Evolutionary conservation across 92 coral and sea anemone species (phyloP).

Genomic region (Chrysogorgia sp.): DNA sequence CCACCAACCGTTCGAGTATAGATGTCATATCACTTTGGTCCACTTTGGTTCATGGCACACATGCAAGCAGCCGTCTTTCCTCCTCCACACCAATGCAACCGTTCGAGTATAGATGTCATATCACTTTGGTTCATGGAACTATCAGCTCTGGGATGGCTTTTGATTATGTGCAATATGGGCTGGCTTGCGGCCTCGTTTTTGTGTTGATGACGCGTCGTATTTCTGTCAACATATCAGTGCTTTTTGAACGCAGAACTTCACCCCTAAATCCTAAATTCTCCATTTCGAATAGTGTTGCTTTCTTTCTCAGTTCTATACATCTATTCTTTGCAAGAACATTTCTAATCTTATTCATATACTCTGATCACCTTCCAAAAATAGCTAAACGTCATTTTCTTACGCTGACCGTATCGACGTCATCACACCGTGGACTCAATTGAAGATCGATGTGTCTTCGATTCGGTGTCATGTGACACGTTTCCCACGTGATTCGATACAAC

Average conservation of each 20-base stretch:
- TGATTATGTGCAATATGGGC: too few species aligned
- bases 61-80: too few species aligned
- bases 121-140: too few species aligned
- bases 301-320: neutral
- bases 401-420: neutral
- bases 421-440: slow-evolving; percentile 44
- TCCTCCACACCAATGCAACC: too few species aligned
- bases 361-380: neutral
- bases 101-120: too few species aligned
- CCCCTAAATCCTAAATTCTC: neutral
- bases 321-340: neutral
- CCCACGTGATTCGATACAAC: slow-evolving; percentile 35
- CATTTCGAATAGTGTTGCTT: neutral
- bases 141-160: too few species aligned
- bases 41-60: too few species aligned
- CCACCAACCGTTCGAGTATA: too few species aligned
- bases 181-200: too few species aligned
- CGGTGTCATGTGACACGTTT: neutral
- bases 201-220: too few species aligned
- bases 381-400: neutral
- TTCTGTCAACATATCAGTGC: too few species aligned
- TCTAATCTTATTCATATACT: neutral
- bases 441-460: neutral
- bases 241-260: neutral
- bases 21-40: too few species aligned